Percentiles rank a stretch among this genome's conserved stretches.
Evolutionary conservation across 1,140 invertebrate species (phyloP).

Genomic region (Galleria mellonella): DNA sequence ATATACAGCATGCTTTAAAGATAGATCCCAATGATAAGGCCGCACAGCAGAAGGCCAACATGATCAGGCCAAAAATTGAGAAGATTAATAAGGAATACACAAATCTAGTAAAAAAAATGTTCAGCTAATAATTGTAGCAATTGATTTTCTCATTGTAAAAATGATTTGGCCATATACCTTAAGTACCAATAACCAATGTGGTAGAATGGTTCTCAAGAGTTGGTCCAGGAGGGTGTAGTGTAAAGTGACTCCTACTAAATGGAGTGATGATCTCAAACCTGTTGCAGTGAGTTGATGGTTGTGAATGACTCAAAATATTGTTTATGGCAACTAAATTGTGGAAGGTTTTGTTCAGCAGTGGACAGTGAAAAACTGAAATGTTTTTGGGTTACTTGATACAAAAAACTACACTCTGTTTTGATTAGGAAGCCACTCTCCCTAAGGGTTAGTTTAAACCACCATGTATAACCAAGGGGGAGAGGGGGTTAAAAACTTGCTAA

Average conservation of each 20-base stretch:
- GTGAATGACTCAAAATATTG: not conserved
- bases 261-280: too few relatives aligned
- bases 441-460: too few relatives aligned
- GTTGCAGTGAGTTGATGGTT: not conserved
- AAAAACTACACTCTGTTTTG: too few relatives aligned
- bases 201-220: too few relatives aligned
- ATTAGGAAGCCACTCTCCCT: too few relatives aligned
- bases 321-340: not conserved
- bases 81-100: slow-evolving; percentile 75
- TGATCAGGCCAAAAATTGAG: slow-evolving; percentile 72
- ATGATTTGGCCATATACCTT: slow-evolving; percentile 1
- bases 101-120: slow-evolving; percentile 82
- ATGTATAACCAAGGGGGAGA: too few relatives aligned
- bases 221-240: too few relatives aligned
- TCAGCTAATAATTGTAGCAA: slow-evolving; percentile 46
- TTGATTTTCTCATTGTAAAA: slow-evolving; percentile 1
- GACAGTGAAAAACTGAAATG: too few relatives aligned
- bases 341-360: too few relatives aligned
- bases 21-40: slow-evolving; percentile 78
- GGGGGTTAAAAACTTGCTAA: too few relatives aligned
- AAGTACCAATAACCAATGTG: not conserved
- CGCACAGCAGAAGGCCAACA: slow-evolving; percentile 71
- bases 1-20: slow-evolving; percentile 73
- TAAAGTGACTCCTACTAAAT: too few relatives aligned
- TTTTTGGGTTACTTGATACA: too few relatives aligned